Evolutionary conservation across 53 echinoderm and acorn worm species (phyloP).

Genomic region (Stichopus horrens): DNA sequence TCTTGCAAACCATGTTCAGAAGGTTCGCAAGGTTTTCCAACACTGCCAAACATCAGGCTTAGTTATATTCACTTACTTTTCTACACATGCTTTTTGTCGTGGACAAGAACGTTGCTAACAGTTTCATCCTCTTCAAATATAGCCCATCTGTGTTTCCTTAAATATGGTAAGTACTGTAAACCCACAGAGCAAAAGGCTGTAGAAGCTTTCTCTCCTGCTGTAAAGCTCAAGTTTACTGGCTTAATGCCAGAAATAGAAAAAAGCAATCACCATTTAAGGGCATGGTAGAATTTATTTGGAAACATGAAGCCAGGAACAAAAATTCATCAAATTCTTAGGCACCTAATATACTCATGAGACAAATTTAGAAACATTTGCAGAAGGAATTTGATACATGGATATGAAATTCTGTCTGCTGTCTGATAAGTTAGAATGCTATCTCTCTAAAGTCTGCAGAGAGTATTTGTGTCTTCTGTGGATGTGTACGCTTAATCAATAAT

Average conservation of each 20-base stretch:
- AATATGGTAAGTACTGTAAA: no score
- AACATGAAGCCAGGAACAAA: background rate
- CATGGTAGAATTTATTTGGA: background rate
- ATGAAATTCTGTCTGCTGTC: slow-evolving; percentile 6
- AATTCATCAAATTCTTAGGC: slow-evolving; percentile 32
- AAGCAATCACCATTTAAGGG: background rate
- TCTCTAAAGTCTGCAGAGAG: slow-evolving; percentile 1
- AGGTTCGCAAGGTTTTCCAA: no score
- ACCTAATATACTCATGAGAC: slow-evolving; percentile 12
- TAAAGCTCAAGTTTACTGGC: background rate
- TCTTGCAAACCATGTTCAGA: no score
- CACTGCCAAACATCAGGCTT: no score
- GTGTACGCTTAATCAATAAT: slow-evolving; percentile 37
- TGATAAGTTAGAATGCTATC: slow-evolving; percentile 9
- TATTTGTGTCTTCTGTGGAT: slow-evolving; percentile 24
- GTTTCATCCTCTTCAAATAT: no score
- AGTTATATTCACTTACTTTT: no score
- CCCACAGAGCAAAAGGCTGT: no score
- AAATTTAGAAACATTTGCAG: slow-evolving; percentile 29
- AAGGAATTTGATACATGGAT: slow-evolving; percentile 9
- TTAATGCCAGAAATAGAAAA: background rate
- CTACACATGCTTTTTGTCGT: no score
- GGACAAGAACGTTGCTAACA: no score
- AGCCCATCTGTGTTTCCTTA: no score
- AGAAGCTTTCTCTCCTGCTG: no score